These are phyloP conservation scores for Nibea coibor DNA, from an alignment of 2,113 vertebrate species.

Conservation along the genomic window DNA sequence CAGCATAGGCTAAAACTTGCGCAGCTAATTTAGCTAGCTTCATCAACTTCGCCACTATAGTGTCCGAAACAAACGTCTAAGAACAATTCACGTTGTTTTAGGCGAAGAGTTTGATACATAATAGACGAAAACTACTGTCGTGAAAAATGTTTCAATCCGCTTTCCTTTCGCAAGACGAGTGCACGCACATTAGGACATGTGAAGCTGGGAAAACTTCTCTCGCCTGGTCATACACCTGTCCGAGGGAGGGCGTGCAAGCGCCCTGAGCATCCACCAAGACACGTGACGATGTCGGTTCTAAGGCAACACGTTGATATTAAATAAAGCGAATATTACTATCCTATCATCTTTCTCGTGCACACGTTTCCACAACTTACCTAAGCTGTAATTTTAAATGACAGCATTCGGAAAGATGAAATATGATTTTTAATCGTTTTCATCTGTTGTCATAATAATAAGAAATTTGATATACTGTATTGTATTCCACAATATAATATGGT, in stretches of 20 bases:
- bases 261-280: not conserved
- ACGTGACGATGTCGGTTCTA: not conserved
- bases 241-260: not conserved
- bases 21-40: not conserved
- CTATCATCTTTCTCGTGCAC: not conserved
- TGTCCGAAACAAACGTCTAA: not conserved
- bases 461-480: not conserved
- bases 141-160: not conserved
- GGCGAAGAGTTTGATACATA: not conserved
- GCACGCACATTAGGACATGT: not conserved
- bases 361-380: not conserved
- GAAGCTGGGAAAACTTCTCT: not conserved
- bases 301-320: not conserved
- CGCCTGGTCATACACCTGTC: not conserved
- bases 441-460: not conserved
- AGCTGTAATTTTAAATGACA: not conserved
- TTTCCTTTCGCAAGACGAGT: not conserved
- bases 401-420: not conserved
- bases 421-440: not conserved
- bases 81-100: not conserved
- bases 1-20: not conserved
- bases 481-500: not conserved
- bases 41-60: too few relatives aligned
- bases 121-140: not conserved
- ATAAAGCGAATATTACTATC: not conserved